phyloP scores from a whole-genome alignment of 2,797 vertebrate species.

The Corythornis leucogaster region DNA sequence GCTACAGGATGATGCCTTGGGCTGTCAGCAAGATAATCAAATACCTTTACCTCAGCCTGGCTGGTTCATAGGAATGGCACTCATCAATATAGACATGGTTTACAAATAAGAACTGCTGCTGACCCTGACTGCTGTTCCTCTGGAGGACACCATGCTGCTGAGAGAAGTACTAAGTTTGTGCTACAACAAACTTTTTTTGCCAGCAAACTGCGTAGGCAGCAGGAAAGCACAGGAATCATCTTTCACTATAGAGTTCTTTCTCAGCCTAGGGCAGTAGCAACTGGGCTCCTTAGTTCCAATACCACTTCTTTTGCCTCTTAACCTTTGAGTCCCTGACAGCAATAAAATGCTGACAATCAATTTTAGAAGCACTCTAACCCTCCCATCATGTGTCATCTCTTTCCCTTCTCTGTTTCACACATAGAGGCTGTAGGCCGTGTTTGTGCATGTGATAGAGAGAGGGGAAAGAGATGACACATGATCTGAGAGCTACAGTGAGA shows the following conservation, averaged over 20 bases:
- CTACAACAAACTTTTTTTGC: neutral
- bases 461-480: constrained; percentile 19
- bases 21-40: neutral
- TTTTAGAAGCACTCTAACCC: neutral
- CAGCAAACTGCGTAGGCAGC: neutral
- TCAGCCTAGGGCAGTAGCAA: neutral
- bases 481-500: neutral
- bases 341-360: neutral
- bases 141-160: neutral
- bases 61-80: neutral
- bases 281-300: neutral
- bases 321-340: neutral
- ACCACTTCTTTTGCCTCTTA: neutral
- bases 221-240: neutral
- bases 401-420: neutral
- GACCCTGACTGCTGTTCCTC: neutral
- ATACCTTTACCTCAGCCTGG: neutral
- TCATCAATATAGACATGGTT: neutral
- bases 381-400: neutral
- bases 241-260: neutral
- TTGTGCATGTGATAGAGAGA: constrained; percentile 49
- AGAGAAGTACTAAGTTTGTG: neutral
- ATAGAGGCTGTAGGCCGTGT: neutral
- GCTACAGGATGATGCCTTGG: neutral
- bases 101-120: neutral